phyloP scores from a whole-genome alignment of 2,888 invertebrate species.

The Elmis aenea region DNA sequence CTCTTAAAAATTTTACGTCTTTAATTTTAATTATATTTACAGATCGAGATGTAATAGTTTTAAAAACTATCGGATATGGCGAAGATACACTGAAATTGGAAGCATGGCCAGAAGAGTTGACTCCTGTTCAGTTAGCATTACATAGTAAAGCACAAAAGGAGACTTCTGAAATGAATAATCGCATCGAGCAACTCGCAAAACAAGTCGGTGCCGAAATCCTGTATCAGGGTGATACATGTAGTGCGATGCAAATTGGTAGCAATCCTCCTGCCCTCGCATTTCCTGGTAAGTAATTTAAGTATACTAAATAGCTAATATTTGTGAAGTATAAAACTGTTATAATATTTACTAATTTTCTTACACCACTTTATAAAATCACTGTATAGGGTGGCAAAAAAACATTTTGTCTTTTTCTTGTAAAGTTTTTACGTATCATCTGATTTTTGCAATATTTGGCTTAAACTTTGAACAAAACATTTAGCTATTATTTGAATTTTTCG shows the following conservation, averaged over 20 bases:
- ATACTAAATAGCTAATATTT: too few relatives aligned
- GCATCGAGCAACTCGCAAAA: slow-evolving; percentile 56
- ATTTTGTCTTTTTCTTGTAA: too few relatives aligned
- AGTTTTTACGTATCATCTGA: too few relatives aligned
- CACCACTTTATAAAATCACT: too few relatives aligned
- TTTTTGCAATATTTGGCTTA: too few relatives aligned
- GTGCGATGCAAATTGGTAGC: slow-evolving; percentile 54
- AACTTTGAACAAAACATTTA: too few relatives aligned
- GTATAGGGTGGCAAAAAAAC: too few relatives aligned
- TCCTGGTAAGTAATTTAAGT: neutral
- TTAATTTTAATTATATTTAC: slow-evolving; percentile 8
- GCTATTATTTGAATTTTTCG: too few relatives aligned
- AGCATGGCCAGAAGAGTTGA: slow-evolving; percentile 67
- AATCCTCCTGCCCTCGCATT: slow-evolving; percentile 4
- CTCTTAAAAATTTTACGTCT: slow-evolving; percentile 1
- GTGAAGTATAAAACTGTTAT: too few relatives aligned
- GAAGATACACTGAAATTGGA: slow-evolving; percentile 57
- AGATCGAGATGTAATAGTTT: slow-evolving; percentile 42
- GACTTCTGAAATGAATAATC: slow-evolving; percentile 59
- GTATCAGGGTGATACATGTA: slow-evolving; percentile 61
- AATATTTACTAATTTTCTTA: too few relatives aligned
- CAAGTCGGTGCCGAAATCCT: slow-evolving; percentile 59
- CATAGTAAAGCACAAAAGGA: slow-evolving; percentile 62
- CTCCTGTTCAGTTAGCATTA: slow-evolving; percentile 59
- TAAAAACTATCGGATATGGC: slow-evolving; percentile 34